These are phyloP conservation scores for Drosophila tani DNA, from an alignment of 1,140 invertebrate genomes.

Conservation along the genomic window DNA sequence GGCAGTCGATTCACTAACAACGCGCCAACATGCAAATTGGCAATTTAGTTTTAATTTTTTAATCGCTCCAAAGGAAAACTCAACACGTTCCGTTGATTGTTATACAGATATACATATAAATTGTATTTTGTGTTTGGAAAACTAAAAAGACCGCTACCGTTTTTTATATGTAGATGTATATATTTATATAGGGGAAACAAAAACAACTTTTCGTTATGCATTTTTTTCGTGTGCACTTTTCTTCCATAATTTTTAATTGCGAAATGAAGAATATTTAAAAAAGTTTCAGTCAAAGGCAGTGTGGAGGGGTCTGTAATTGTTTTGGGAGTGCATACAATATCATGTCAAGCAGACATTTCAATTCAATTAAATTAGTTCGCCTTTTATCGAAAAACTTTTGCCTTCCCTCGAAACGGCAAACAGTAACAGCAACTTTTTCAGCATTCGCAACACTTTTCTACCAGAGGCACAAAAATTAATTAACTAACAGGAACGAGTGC, in stretches of 20 bases:
- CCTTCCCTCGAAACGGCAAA: conserved; percentile 12
- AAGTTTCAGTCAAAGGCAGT: conserved; percentile 9
- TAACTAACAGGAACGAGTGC: conserved; percentile 23
- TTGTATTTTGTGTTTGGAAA: conserved; percentile 44
- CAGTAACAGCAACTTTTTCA: conserved; percentile 18
- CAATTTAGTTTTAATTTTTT: conserved; percentile 68
- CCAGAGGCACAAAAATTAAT: conserved; percentile 62
- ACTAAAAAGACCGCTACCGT: conserved; percentile 38
- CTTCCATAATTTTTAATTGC: conserved; percentile 49
- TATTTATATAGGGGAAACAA: conserved; percentile 1
- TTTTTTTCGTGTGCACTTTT: conserved; percentile 38
- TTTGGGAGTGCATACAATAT: conserved; percentile 56
- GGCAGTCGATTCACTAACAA: conserved; percentile 56
- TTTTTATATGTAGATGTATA: conserved; percentile 10
- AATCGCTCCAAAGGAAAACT: conserved; percentile 57
- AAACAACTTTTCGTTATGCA: conserved; percentile 15
- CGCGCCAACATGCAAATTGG: conserved; percentile 65
- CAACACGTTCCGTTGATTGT: conserved; percentile 58
- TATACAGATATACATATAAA: conserved; percentile 43
- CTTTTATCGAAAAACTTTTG: conserved; percentile 50
- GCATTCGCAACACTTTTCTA: conserved; percentile 38
- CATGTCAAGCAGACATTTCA: conserved; percentile 78
- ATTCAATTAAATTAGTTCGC: conserved; percentile 74
- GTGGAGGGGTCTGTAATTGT: conserved; percentile 35
- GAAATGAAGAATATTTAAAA: conserved; percentile 50